phyloP scores from a whole-genome alignment of 2,888 invertebrate genomes.

The Steinernema carpocapsae region DNA sequence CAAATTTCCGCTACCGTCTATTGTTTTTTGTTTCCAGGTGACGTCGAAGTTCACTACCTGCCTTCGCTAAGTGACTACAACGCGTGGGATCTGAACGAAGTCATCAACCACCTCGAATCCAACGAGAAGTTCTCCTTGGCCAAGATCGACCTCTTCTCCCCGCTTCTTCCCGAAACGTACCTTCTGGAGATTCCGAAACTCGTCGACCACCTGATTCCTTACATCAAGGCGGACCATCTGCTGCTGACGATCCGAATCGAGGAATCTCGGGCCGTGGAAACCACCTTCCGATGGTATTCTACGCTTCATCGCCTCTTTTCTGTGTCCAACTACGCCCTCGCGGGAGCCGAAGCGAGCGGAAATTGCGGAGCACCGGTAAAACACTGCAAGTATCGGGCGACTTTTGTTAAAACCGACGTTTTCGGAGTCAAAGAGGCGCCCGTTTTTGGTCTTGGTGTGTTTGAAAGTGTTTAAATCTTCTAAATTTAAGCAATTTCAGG shows the following conservation, averaged over 20 bases:
- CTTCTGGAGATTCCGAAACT: constrained; percentile 26
- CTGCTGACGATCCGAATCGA: constrained; percentile 22
- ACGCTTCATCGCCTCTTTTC: constrained; percentile 31
- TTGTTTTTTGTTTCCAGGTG: too few species aligned
- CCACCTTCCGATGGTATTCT: constrained; percentile 28
- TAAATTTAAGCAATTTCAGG: constrained; percentile 18
- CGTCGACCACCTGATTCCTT: not conserved
- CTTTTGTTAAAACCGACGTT: constrained; percentile 36
- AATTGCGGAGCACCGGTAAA: constrained; percentile 35
- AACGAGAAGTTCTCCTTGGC: constrained; percentile 32
- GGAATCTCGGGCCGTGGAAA: not conserved
- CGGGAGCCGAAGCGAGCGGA: constrained; percentile 35
- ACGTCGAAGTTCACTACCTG: constrained; percentile 34
- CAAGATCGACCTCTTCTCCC: constrained; percentile 35
- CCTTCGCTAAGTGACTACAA: constrained; percentile 14
- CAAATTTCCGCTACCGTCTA: not conserved
- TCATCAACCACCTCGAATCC: not conserved
- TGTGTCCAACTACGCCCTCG: constrained; percentile 23
- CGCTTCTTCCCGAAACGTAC: constrained; percentile 23
- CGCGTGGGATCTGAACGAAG: constrained; percentile 18
- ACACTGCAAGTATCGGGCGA: constrained; percentile 39
- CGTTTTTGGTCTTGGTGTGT: constrained; percentile 39
- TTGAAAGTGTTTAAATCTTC: not conserved
- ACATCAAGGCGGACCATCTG: constrained; percentile 7
- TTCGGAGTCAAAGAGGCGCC: constrained; percentile 33